phyloP scores from a whole-genome alignment of 2,888 invertebrate genomes.

The Lasioglossum leucozonium region DNA sequence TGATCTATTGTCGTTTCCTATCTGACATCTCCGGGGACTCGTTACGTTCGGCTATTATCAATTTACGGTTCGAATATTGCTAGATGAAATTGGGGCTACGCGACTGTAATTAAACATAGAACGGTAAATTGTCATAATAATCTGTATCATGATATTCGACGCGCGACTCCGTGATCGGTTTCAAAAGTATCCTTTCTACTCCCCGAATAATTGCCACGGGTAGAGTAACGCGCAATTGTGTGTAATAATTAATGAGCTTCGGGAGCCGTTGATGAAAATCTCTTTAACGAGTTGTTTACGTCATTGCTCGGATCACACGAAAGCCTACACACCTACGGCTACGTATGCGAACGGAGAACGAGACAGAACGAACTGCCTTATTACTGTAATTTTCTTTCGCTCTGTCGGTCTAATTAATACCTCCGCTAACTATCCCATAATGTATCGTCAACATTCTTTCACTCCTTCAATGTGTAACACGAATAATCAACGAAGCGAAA shows the following conservation, averaged over 20 bases:
- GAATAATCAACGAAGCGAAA: neutral
- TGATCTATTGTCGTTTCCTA: neutral
- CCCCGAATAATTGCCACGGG: neutral
- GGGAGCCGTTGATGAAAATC: conserved; percentile 39
- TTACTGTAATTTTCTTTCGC: neutral
- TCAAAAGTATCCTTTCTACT: neutral
- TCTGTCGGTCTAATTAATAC: conserved; percentile 30
- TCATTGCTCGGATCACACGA: conserved; percentile 7
- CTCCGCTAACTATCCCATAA: neutral
- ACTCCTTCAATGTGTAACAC: neutral
- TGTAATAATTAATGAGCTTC: conserved; percentile 29
- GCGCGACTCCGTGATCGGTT: neutral
- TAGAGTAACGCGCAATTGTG: conserved; percentile 9
- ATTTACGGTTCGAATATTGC: neutral
- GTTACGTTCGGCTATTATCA: neutral
- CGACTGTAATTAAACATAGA: neutral
- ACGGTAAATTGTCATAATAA: neutral
- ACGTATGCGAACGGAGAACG: neutral
- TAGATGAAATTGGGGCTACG: neutral
- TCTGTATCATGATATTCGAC: neutral
- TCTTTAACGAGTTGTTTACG: conserved; percentile 30
- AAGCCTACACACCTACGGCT: neutral
- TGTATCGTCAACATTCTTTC: neutral
- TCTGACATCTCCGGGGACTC: neutral
- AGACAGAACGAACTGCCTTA: neutral